Base-by-base conservation (phyloP, 2,113 vertebrate species). In the Laterallus jamaicensis region DNA sequence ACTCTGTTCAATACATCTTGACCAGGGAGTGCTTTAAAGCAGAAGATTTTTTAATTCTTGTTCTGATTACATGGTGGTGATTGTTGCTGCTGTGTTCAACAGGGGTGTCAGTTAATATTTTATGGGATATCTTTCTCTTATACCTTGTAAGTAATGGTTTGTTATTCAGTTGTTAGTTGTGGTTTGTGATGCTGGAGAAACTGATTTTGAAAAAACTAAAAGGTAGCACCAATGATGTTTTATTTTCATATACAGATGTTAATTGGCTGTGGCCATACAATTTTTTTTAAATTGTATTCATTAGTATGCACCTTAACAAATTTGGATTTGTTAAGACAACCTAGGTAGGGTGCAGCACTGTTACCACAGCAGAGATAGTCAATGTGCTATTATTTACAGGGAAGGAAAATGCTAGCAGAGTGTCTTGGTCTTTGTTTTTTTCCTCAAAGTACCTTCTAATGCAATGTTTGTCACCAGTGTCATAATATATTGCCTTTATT, bases 291-390 rank as follows among this genome's bases (percentile, higher is more conserved):
- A 10, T 75, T 1, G 0, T 16, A 3, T 22, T 77, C 2, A 8
- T 87, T 42, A 25, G 6, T 76, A 3, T 32, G 21, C 19, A 49
- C 49, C 49, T 49, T 47, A 47, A 47, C 44, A 47, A 47, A 12
- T 49, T 49, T 22, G 10, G 49, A 49, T 49, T 20, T 10, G 21
- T 60, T 31, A 31, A 32, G 88, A 54, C 8, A 77, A 6, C 11
- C 1, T 2, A 15, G 60, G 68, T 42, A 52, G 76, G 52, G 5
- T 5, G 4, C 4, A 1, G 29, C 2, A 4, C n/a, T 40, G 1
- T 15, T 26, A 4, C 15, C 44, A 1, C n/a, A 68, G 31, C 12
- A 3, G 47, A 11, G 42, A 6, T 10, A 13, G 35, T 29, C 63
- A 5, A 0, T 13, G 64, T 37, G 15, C 52, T 59, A 1, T 44